Base-by-base conservation (phyloP, 2,797 vertebrate genomes). In the Phoebastria nigripes region DNA sequence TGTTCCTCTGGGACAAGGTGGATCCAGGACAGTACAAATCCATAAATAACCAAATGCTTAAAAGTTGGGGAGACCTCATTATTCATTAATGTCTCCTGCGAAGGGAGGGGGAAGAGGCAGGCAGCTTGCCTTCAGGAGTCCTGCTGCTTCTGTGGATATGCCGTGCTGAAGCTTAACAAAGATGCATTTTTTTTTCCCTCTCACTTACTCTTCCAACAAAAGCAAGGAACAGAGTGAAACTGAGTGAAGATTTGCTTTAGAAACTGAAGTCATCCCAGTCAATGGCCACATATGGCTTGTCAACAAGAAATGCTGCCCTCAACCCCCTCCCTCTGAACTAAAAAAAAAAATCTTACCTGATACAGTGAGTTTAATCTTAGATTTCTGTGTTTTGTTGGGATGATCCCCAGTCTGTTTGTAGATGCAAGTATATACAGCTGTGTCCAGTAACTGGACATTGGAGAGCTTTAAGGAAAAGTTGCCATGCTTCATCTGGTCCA, bases 391-490 rank as follows among this genome's bases (percentile, higher is more conserved):
- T 77, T 35, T 0, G 5, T 8, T 62, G 44, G 13, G 21, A 6
- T 29, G 28, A 51, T 7, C 8, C 22, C 25, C 52, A 17, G 18
- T 15, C 56, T 55, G 47, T 71, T 2, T 97, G 82, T 89, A 95
- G 67, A 97, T 96, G 76, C 96, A 97, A 39, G 14, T 62, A 8
- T 97, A 97, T 15, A 65, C 61, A 69, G 54, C 92, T 31, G 19
- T 0, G 2, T 97, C 96, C 25, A 0, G 0, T 47, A 77, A 55
- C 2, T 85, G 87, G 51, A 95, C 87, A 4, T 55, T 62, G 62
- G 93, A 95, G 69, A 97, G 74, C 90, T 72, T 94, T 65, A 97
- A 71, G 62, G 96, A 97, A 21, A 97, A 37, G 80, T 97, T 97
- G 46, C 96, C 96, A 0, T 81, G 18, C 67, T 83, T 71, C 83